Evolutionary conservation across 2,888 invertebrate species (phyloP).

Genomic region (Axea sp.): DNA sequence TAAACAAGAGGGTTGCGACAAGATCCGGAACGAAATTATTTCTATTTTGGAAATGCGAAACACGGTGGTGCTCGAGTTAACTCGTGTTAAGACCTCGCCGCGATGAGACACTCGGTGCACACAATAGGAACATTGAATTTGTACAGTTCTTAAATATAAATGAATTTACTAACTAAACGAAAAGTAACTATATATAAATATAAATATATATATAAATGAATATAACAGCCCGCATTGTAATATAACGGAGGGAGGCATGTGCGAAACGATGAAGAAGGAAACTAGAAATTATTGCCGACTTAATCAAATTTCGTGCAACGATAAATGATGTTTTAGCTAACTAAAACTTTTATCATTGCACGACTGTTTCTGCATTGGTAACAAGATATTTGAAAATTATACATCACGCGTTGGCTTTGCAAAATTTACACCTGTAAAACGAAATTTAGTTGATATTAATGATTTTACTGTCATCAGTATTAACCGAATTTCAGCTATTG

Average conservation of each 20-base stretch:
- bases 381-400: background rate
- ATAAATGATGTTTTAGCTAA: background rate
- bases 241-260: constrained; percentile 55
- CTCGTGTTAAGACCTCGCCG: constrained; percentile 55
- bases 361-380: constrained; percentile 9
- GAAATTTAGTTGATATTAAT: constrained; percentile 15
- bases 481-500: constrained; percentile 12
- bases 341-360: constrained; percentile 17
- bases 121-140: constrained; percentile 79
- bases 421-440: constrained; percentile 1
- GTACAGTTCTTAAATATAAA: constrained; percentile 79
- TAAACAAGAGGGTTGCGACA: constrained; percentile 47
- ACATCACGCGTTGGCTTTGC: background rate
- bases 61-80: constrained; percentile 51
- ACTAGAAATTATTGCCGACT: constrained; percentile 1
- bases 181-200: constrained; percentile 67
- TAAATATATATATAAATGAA: constrained; percentile 66
- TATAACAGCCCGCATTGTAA: constrained; percentile 67
- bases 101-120: constrained; percentile 71
- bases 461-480: background rate
- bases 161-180: constrained; percentile 78
- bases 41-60: constrained; percentile 48
- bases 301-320: constrained; percentile 8
- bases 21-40: constrained; percentile 49
- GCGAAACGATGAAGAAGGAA: constrained; percentile 48